Base-by-base conservation (phyloP, 2,797 vertebrate genomes). In the Muscicapa comitata region DNA sequence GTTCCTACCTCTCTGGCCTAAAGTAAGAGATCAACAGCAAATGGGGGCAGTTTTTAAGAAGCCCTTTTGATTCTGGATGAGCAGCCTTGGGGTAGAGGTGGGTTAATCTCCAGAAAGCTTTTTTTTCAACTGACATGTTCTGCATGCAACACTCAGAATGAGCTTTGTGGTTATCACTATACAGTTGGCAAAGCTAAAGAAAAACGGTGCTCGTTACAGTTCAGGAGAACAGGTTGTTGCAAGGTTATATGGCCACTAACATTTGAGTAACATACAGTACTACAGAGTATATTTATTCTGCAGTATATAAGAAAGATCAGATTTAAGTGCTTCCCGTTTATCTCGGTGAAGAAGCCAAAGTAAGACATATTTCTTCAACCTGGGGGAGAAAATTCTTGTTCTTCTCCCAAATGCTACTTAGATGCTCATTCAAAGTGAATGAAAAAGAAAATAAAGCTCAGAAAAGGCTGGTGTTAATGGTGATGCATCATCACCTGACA, bases 221-320 rank as follows among this genome's bases (percentile, higher is more conserved):
- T 66, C 51, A 78, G 48, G 72, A 88, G 74, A 86, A 51, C 38
- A 88, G 81, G 43, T n/a, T 76, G 33, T 42, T 61, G 72, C 26
- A 68, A 35, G 42, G 38, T 24, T 79, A 4, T 37, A 85, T 62
- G 2, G 68, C 24, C 50, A 63, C 37, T 33, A 81, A 61, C 28
- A 37, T 20, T 3, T 51, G 4, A 84, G 10, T 59, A 73, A 73
- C 2, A 29, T 25, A 24, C 38, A 42, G 58, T 33, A 33, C n/a
- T 50, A 77, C 5, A 58, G 38, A 84, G 21, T 1, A 29, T 40
- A 68, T 35, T 88, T 84, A 72, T 65, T 92, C 57, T 80, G 29
- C 58, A 70, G 57, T 25, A 88, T 13, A 5, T 11, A 55, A 35
- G n/a, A 79, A 70, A 66, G 37, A 87, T 38, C 21, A 51, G n/a